A percentile compares a stretch with the other conserved stretches of the same genome.
phyloP scores from a whole-genome alignment of 1,140 invertebrate genomes.

The Saccostrea echinata region DNA sequence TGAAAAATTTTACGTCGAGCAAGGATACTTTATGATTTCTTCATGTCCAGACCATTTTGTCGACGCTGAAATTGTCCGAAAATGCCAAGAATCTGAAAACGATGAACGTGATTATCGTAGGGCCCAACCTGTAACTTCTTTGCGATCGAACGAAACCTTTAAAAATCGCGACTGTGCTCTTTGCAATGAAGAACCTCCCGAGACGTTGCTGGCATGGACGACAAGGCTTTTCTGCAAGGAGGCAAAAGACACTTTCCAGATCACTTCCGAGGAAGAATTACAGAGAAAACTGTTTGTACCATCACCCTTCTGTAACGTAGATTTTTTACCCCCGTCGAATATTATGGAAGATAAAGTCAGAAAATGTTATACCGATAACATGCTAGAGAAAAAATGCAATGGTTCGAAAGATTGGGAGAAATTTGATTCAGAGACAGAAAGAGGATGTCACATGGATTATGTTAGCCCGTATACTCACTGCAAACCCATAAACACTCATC shows the following conservation, averaged over 20 bases:
- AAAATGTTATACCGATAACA: neutral
- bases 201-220: neutral
- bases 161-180: neutral
- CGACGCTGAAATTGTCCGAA: neutral
- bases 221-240: neutral
- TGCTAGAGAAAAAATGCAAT: neutral
- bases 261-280: neutral
- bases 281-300: neutral
- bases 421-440: neutral
- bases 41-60: neutral
- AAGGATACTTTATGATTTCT: neutral
- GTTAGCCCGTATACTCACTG: neutral
- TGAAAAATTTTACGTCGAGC: neutral
- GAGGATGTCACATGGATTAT: neutral
- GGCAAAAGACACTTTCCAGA: neutral
- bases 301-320: neutral
- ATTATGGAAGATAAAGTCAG: neutral
- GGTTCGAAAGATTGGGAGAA: neutral
- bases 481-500: neutral
- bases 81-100: neutral
- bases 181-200: neutral
- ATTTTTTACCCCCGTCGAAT: neutral
- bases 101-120: neutral
- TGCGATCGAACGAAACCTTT: neutral
- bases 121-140: neutral